Evolutionary conservation across 2,113 vertebrate species (phyloP), one percentile per base, ranked within the genome.

Genomic region (Gorsachius goisagi): DNA sequence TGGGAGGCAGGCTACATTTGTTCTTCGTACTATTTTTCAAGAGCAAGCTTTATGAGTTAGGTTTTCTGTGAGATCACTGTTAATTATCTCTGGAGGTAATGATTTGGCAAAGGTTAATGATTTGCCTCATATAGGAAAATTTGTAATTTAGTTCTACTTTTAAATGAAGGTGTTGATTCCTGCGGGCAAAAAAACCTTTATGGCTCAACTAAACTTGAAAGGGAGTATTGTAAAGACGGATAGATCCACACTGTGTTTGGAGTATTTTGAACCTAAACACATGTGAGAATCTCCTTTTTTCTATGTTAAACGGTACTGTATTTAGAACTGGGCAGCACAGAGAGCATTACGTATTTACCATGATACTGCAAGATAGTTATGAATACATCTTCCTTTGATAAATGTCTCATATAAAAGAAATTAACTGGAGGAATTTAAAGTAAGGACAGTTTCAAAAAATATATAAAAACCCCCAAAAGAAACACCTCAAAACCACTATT

Each of bases 81-180:
- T 97, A 97, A 97, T 97, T 96, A 94, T 97, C 95, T 96, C 75
- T 89, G 56, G 90, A 96, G 93, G 85, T 92, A 96, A 95, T 89
- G 92, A 95, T 98, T 95, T 97, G 93, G 81, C 85, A 97, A 97
- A 98, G 93, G 95, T 97, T 97, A 97, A 97, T 92, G 94, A 96
- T 90, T 97, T 94, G 69, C 91, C 83, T 95, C 92, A 92, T 94
- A 88, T 58, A 95, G 92, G 50, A 96, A 90, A 95, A 95, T 76
- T 55, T 93, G 67, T 72, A 64, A 90, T 96, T 97, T 97, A 83
- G 85, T 95, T 97, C 72, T 93, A 89, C 92, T 94, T 97, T 76
- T 93, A 96, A 97, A 95, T 89, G 62, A 90, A 97, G 80, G 50
- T 95, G 94, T 94, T 97, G 91, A 91, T 69, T 96, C 81, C 63